These are phyloP conservation scores for Hippoglossus stenolepis DNA, from an alignment of 2,113 vertebrate genomes.

Conservation along the genomic window DNA sequence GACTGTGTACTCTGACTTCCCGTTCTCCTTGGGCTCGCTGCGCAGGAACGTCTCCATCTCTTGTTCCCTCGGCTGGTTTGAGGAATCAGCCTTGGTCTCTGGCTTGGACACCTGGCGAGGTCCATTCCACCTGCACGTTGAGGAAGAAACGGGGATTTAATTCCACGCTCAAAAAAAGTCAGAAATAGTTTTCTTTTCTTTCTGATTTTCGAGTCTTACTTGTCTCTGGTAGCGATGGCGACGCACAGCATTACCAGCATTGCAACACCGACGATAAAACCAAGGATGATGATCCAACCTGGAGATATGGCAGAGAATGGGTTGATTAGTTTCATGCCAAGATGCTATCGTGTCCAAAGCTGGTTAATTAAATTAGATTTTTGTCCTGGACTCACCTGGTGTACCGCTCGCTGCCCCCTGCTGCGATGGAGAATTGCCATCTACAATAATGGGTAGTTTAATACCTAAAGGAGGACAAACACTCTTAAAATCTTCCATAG, in stretches of 20 bases:
- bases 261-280: conserved; percentile 61
- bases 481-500: not conserved
- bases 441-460: too few relatives aligned
- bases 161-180: not conserved
- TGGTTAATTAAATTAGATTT: not conserved
- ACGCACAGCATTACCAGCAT: conserved; percentile 54
- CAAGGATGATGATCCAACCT: conserved; percentile 78
- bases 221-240: conserved; percentile 76
- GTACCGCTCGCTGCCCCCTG: conserved; percentile 1
- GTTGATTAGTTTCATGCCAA: not conserved
- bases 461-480: not conserved
- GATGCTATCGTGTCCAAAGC: too few relatives aligned
- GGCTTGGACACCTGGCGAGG: not conserved
- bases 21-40: conserved; percentile 60
- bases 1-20: conserved; percentile 65
- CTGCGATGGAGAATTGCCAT: rapidly evolving
- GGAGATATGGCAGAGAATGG: conserved; percentile 1
- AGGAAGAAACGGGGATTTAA: not conserved
- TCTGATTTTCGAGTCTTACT: conserved; percentile 51
- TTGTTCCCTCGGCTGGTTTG: conserved; percentile 57
- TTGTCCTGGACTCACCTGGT: conserved; percentile 48
- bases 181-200: not conserved
- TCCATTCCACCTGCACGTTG: conserved; percentile 62
- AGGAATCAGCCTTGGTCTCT: not conserved
- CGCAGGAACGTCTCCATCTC: conserved; percentile 69